A percentile compares a stretch with the other conserved stretches of the same genome.
Conservation (phyloP, 2,888 invertebrate genomes). For the Nomada hirtipes region DNA sequence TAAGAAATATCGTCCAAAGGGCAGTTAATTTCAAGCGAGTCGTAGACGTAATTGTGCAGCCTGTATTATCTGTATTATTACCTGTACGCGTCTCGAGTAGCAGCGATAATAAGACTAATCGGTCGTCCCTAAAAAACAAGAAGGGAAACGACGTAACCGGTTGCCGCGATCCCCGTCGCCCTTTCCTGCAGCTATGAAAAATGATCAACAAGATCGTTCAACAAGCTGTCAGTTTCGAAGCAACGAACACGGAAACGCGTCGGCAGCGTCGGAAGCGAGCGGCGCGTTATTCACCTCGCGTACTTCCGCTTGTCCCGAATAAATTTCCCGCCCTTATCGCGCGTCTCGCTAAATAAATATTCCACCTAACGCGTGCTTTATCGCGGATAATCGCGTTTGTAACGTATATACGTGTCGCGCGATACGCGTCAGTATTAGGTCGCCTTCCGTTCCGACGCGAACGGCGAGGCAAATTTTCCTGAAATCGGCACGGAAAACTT, state of each 20-base stretch:
- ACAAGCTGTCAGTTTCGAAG: slow-evolving; percentile 22
- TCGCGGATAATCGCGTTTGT: slow-evolving; percentile 37
- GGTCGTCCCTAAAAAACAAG: no score
- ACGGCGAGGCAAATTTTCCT: background rate
- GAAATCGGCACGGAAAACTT: background rate
- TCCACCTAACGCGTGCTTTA: slow-evolving; percentile 38
- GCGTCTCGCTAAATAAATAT: slow-evolving; percentile 51
- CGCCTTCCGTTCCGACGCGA: background rate
- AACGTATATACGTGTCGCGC: slow-evolving; percentile 13
- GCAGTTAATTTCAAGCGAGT: no score
- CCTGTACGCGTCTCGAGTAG: no score
- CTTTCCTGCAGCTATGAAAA: no score
- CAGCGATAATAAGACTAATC: no score
- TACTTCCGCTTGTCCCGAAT: slow-evolving; percentile 65
- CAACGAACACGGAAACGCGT: slow-evolving; percentile 9
- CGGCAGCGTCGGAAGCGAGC: background rate
- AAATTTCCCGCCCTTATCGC: slow-evolving; percentile 61
- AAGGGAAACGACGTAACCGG: no score
- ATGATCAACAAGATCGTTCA: slow-evolving; percentile 23
- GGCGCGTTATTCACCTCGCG: slow-evolving; percentile 51
- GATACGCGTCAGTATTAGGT: slow-evolving; percentile 20
- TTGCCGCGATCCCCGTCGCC: no score
- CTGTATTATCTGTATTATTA: no score
- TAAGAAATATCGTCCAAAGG: no score
- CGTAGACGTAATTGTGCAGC: no score